A percentile compares a stretch with the other conserved stretches of the same genome.
phyloP scores from a whole-genome alignment of 2,888 invertebrate genomes.

The Athetis lepigone region DNA sequence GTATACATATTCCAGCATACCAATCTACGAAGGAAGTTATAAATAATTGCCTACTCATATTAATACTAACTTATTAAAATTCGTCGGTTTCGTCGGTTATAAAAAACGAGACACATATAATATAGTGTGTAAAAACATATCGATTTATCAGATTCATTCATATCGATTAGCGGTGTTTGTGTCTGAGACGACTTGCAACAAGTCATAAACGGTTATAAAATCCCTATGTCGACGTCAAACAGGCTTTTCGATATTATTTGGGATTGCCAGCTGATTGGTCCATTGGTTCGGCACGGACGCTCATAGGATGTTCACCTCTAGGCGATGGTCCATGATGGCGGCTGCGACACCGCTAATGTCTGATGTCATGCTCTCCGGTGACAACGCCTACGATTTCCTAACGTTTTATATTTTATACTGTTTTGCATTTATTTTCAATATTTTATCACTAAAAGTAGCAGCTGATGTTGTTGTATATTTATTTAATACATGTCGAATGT shows the following conservation, averaged over 20 bases:
- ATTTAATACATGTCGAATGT: not conserved
- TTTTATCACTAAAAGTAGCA: constrained; percentile 32
- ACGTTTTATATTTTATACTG: constrained; percentile 52
- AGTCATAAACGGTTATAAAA: constrained; percentile 68
- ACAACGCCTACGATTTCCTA: constrained; percentile 61
- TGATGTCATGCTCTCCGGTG: constrained; percentile 81
- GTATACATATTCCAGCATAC: not conserved
- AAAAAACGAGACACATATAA: constrained; percentile 48
- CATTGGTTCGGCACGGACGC: constrained; percentile 75
- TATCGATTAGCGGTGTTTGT: constrained; percentile 57
- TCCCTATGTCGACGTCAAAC: constrained; percentile 70
- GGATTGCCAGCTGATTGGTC: constrained; percentile 76
- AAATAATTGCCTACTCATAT: constrained; percentile 25
- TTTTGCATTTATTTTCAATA: constrained; percentile 57
- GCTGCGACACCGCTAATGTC: constrained; percentile 71
- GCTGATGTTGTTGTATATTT: constrained; percentile 8
- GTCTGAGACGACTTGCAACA: constrained; percentile 61
- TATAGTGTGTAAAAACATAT: constrained; percentile 32
- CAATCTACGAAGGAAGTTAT: constrained; percentile 40
- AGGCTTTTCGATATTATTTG: constrained; percentile 78
- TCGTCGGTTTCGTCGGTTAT: constrained; percentile 10
- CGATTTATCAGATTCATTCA: constrained; percentile 55
- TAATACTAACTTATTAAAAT: constrained; percentile 31
- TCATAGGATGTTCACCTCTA: constrained; percentile 85
- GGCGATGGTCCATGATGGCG: constrained; percentile 54